These are phyloP conservation scores for Anabacerthia variegaticeps DNA, from an alignment of 2,797 vertebrate species.

Conservation along the genomic window DNA sequence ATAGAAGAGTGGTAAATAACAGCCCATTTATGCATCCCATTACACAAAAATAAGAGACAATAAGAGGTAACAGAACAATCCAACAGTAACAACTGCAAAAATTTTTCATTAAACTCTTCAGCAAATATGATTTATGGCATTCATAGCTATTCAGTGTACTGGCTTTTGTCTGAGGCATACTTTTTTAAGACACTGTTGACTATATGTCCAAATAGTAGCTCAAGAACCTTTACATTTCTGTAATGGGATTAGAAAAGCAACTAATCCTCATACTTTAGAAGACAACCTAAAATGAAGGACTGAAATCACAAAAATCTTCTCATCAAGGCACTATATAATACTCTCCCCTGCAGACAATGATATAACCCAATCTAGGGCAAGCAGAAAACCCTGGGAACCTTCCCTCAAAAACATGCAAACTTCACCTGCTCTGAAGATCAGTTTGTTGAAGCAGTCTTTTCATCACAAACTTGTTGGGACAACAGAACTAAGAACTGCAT, in stretches of 20 bases:
- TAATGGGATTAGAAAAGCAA: background rate
- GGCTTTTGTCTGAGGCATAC: background rate
- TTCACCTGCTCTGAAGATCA: background rate
- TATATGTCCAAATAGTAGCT: background rate
- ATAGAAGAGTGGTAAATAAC: background rate
- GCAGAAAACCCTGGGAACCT: background rate
- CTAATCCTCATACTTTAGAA: background rate
- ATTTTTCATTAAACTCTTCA: background rate
- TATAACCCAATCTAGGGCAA: background rate
- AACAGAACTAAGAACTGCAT: background rate
- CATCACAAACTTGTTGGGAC: background rate
- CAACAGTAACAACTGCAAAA: background rate
- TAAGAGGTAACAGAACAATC: background rate
- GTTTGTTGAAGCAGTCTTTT: background rate
- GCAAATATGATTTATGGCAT: background rate
- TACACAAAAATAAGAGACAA: background rate
- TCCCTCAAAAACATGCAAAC: background rate
- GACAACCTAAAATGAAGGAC: background rate
- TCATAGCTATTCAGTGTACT: background rate
- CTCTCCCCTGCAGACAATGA: background rate
- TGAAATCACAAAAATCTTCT: background rate
- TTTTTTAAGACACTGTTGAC: background rate
- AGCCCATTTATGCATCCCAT: background rate
- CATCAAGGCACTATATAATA: background rate
- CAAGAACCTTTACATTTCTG: background rate